phyloP scores from a whole-genome alignment of 2,888 invertebrate genomes.

The Eilema depressum region DNA sequence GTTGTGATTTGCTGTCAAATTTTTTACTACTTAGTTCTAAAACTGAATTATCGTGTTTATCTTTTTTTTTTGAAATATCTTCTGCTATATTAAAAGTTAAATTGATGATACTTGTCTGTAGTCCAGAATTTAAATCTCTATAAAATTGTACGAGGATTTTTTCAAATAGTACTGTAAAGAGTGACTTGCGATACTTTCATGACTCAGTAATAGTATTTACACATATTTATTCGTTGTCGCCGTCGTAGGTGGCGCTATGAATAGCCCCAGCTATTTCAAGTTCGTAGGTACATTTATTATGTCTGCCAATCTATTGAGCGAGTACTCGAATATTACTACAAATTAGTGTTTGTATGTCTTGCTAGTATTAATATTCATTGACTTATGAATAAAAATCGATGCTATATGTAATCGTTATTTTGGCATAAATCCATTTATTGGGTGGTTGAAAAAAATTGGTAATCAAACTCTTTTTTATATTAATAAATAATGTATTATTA shows the following conservation, averaged over 20 bases:
- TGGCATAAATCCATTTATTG: not conserved
- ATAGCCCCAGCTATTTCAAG: conserved; percentile 71
- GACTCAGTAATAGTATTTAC: conserved; percentile 51
- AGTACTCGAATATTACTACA: conserved; percentile 10
- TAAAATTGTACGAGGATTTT: not conserved
- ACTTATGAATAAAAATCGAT: conserved; percentile 18
- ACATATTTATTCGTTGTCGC: conserved; percentile 52
- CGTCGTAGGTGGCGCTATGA: conserved; percentile 63
- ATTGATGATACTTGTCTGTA: not conserved
- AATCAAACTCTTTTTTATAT: no score
- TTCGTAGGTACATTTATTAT: conserved; percentile 63
- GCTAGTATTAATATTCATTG: not conserved
- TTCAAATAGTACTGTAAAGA: conserved; percentile 19
- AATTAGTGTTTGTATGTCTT: not conserved
- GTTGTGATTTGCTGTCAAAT: not conserved
- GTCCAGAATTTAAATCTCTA: not conserved
- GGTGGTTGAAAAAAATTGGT: not conserved
- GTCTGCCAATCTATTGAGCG: conserved; percentile 34
- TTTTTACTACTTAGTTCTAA: not conserved
- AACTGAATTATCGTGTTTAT: not conserved
- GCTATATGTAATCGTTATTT: not conserved
- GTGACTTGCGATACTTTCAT: conserved; percentile 29
- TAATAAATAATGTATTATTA: no score
- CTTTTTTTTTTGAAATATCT: not conserved
- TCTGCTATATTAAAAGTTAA: not conserved